These are phyloP conservation scores for Galerucella calmariensis DNA, from an alignment of 2,888 invertebrate species.

Conservation along the genomic window DNA sequence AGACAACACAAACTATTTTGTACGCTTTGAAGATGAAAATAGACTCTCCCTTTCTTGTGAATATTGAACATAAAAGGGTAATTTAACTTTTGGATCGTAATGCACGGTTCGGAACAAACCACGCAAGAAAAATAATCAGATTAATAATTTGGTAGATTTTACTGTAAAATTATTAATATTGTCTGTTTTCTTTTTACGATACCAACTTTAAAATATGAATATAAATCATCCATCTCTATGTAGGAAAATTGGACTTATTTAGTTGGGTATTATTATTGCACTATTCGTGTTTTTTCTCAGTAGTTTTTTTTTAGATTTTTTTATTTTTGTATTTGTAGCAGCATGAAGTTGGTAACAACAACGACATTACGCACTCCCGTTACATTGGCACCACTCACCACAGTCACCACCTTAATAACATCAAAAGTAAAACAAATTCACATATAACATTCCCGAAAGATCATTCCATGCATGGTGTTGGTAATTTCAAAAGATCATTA, in stretches of 20 bases:
- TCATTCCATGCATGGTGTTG: conserved; percentile 36
- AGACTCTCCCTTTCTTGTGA: too few species aligned
- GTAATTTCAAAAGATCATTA: conserved; percentile 54
- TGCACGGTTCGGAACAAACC: too few species aligned
- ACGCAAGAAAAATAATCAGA: too few species aligned
- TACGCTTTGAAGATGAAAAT: too few species aligned
- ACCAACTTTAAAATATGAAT: background rate
- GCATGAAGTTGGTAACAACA: conserved; percentile 58
- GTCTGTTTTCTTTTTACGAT: background rate
- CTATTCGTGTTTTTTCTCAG: conserved; percentile 25
- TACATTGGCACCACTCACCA: conserved; percentile 58
- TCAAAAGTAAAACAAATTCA: conserved; percentile 38
- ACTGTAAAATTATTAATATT: background rate
- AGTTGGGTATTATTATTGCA: conserved; percentile 25
- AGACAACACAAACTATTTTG: too few species aligned
- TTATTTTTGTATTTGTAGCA: conserved; percentile 61
- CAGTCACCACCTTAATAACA: conserved; percentile 40
- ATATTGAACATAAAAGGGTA: too few species aligned
- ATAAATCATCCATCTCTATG: conserved; percentile 9
- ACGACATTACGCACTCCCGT: conserved; percentile 48
- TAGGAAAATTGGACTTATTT: conserved; percentile 11
- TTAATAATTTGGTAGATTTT: background rate
- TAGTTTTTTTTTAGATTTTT: conserved; percentile 50
- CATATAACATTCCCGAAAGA: conserved; percentile 34
- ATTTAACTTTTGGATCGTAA: too few species aligned